Conservation (phyloP, 2,888 invertebrate species). For the Brachyopa scutellaris region DNA sequence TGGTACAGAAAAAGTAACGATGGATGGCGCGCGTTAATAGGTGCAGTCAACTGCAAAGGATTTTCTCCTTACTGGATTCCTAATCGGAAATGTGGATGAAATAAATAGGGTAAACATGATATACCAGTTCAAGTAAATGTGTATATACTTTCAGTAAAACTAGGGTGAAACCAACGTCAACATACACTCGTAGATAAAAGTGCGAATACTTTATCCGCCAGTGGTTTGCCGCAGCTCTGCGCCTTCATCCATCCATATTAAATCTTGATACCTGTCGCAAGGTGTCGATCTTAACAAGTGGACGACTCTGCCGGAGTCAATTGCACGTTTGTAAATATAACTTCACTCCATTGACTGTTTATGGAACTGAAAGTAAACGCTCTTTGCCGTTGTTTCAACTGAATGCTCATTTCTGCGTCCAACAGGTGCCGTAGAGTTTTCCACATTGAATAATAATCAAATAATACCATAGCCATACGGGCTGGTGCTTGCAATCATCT, state of each 20-base stretch:
- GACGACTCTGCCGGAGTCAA: constrained; percentile 23
- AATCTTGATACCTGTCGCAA: constrained; percentile 23
- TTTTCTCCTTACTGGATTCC: constrained; percentile 66
- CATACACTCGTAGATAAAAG: constrained; percentile 11
- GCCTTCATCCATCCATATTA: constrained; percentile 16
- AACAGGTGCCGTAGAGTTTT: constrained; percentile 7
- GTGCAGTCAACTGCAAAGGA: constrained; percentile 62
- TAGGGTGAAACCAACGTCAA: constrained; percentile 1
- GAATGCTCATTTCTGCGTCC: background rate
- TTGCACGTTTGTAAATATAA: constrained; percentile 10
- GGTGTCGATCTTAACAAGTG: constrained; percentile 28
- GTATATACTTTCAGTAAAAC: background rate
- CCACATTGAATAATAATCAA: background rate
- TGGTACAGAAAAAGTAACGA: constrained; percentile 1
- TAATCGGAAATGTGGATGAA: constrained; percentile 59
- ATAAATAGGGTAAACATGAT: constrained; percentile 53
- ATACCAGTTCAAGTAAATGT: constrained; percentile 16
- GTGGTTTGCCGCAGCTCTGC: constrained; percentile 39
- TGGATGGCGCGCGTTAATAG: constrained; percentile 33
- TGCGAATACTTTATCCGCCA: constrained; percentile 14
- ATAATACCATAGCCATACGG: background rate
- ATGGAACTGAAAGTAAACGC: background rate
- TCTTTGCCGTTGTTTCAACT: background rate
- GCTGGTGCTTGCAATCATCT: background rate
- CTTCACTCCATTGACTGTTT: constrained; percentile 19